Evolutionary conservation across 1,140 invertebrate species (phyloP).

Genomic region (Zaprionus vittiger): DNA sequence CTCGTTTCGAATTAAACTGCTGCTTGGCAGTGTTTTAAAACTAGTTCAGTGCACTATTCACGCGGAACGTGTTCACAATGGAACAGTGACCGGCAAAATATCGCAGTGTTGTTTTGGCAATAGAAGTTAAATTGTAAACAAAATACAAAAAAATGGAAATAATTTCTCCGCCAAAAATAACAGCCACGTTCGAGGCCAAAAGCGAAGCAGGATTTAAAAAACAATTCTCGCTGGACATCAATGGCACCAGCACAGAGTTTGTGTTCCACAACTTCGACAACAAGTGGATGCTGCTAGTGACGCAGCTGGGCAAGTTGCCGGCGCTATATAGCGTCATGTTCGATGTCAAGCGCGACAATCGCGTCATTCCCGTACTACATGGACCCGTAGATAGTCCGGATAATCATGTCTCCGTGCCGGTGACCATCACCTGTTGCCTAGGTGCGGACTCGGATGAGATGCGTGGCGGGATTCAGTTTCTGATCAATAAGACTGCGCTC

Average conservation of each 20-base stretch:
- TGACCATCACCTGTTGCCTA: conserved; percentile 66
- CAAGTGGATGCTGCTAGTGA: conserved; percentile 75
- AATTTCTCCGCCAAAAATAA: neutral
- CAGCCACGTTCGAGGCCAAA: conserved; percentile 1
- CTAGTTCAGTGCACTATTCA: neutral
- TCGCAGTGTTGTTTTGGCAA: neutral
- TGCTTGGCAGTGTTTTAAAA: neutral
- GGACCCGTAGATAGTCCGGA: conserved; percentile 56
- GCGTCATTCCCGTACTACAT: conserved; percentile 36
- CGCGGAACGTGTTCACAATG: neutral
- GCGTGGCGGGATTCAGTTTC: conserved; percentile 74
- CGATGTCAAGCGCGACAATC: conserved; percentile 55
- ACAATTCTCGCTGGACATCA: conserved; percentile 63
- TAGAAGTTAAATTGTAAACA: conserved; percentile 22
- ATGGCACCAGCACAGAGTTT: conserved; percentile 67
- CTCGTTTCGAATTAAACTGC: neutral
- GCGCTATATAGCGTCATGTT: conserved; percentile 70
- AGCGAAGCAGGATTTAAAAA: conserved; percentile 58
- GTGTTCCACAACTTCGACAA: conserved; percentile 73
- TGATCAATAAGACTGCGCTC: conserved; percentile 68
- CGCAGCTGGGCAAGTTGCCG: conserved; percentile 72
- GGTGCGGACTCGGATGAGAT: conserved; percentile 64
- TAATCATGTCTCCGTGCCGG: conserved; percentile 62
- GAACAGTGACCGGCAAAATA: conserved; percentile 6
- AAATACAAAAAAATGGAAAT: neutral